Conservation (phyloP, 2,888 invertebrate species). For the Himalopsyche kuldschensis region DNA sequence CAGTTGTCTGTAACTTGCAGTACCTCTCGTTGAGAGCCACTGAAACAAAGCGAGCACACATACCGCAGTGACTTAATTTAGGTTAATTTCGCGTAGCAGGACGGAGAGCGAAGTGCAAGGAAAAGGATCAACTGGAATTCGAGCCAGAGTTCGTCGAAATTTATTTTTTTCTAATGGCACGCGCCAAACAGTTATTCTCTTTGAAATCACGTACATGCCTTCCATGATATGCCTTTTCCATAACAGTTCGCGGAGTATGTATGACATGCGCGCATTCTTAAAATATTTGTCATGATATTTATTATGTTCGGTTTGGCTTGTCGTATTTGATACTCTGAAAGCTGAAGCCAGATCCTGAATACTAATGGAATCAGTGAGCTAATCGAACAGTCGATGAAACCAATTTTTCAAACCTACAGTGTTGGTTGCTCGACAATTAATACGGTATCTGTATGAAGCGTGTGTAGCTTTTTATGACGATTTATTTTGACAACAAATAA, state of each 20-base stretch:
- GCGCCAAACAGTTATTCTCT: conserved; percentile 18
- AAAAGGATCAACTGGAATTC: conserved; percentile 10
- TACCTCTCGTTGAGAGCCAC: background rate
- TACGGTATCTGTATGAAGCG: background rate
- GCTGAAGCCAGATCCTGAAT: background rate
- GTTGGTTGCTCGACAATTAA: background rate
- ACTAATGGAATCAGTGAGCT: background rate
- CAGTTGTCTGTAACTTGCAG: background rate
- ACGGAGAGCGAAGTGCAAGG: conserved; percentile 2
- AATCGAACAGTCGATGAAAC: background rate
- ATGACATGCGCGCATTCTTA: background rate
- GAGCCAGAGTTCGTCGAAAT: background rate
- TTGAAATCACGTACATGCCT: conserved; percentile 2
- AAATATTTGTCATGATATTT: conserved; percentile 3
- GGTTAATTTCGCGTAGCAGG: conserved; percentile 7
- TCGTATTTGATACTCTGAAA: background rate
- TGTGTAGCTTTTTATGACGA: background rate
- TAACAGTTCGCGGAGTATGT: background rate
- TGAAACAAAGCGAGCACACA: background rate
- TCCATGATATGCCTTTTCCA: background rate
- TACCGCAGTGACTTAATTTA: conserved; percentile 5
- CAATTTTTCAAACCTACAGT: background rate
- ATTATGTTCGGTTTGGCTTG: background rate
- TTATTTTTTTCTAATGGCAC: conserved; percentile 19
- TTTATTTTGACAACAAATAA: background rate